Base-by-base conservation (phyloP, 2,888 invertebrate genomes). In the Linnaemya tessellans region DNA sequence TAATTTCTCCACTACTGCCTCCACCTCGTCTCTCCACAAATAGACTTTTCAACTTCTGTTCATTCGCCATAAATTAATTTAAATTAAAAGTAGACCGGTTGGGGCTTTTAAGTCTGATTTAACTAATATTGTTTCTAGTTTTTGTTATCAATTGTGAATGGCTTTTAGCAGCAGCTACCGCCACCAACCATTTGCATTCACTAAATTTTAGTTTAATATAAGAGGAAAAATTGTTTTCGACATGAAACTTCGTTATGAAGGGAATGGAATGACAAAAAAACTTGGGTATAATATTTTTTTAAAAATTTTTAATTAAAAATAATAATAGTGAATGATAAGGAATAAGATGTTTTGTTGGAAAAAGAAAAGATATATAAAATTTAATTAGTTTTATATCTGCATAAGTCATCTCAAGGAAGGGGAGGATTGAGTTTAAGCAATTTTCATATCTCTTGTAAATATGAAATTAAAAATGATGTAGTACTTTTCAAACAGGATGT, bases 41-140 rank as follows among this genome's bases (percentile, higher is more conserved):
- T 22, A 70, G 74, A 70, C 68, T 75, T 84, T 80, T 80, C 62
- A 71, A 80, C 62, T 81, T 81, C 80, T 84, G 67, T 56, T 68
- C 81, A 18, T 75, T 81, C 60, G 68, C 60, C 81, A 54, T 81
- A 62, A 74, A 74, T 74, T 62, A n/a, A 38, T 62, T 74, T 18
- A 74, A 62, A 81, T 81, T 81, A 62, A 75, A 81, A 60, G 13
- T 75, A 81, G 71, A 77, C 65, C 58, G 82, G 82, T 77, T 71
- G 58, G 49, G n/a, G 18, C 38, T 77, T 77, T 60, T 30, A 20
- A 43, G 43, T 58, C 58, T 46, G 56, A 46, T 71, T 30, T 18
- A 41, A 22, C 58, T 13, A 65, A 62, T 25, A n/a, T 43, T 35
- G 49, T 65, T 65, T 65, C n/a, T 75, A 38, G 43, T 43, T 54